Evolutionary conservation across 2,113 vertebrate genomes (phyloP), one percentile per base, ranked within the genome.

Genomic region (Nesogale talazaci): DNA sequence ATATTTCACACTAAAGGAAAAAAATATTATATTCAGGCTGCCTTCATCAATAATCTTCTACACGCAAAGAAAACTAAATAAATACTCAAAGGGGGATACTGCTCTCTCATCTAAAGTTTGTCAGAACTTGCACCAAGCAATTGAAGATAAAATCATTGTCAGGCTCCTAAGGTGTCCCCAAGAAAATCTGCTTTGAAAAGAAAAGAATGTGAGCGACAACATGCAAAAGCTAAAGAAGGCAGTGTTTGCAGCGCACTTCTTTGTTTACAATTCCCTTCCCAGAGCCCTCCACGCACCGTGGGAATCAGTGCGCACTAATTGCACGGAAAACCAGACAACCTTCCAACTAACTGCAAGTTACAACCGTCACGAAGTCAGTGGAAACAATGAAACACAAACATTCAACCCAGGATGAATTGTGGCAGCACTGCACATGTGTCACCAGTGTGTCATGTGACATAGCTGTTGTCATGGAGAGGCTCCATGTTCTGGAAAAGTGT

Each of bases 381-480:
- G 97, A 95, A 98, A 97, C 95, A 89, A 97, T 97, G 97, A 97
- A 92, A 97, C 29, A 90, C 95, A 52, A 1, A 52, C 46, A 95
- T 89, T 93, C 84, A 97, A 97, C 15, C 42, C 90, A 97, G 95
- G 97, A 97, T 89, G 97, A 97, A 97, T 89, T 96, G 96, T 93
- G 97, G 97, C 97, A 97, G 96, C 96, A 98, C 97, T 87, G 75
- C 97, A 93, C 96, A 97, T 96, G 96, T 97, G 97, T 97, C 97
- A 91, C 96, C 97, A 96, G 94, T 92, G 96, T 97, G 97, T 97
- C 97, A 94, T 87, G 90, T 96, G 98, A 98, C 97, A 97, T 93
- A 97, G 97, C 96, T 98, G 98, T 98, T 98, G 98, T 98, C 97
- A 97, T 98, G 97, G 98, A 97, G 98, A 98, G 97, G 96, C 97